Evolutionary conservation across 2,113 vertebrate species (phyloP), one percentile per base, ranked within the genome.

Genomic region (Otocyon megalotis): DNA sequence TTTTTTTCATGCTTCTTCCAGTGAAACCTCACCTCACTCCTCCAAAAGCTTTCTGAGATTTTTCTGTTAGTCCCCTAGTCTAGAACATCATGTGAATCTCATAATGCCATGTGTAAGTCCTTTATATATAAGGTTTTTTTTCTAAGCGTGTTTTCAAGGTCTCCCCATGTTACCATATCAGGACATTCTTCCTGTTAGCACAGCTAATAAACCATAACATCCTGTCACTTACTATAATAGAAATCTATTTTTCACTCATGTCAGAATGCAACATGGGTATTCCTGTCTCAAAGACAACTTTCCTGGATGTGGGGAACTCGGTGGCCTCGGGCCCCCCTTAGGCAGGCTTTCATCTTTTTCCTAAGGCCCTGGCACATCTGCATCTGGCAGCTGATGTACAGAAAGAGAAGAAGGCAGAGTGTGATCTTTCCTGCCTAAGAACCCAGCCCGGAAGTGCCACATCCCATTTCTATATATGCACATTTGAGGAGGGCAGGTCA

Each of bases 391-490:
- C 24, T 19, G 15, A 62, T 30, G 50, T 22, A 19, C 43, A 82
- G 28, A 54, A 30, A 11, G 8, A 32, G 56, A 82, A 37, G 56
- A 48, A 3, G 22, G 1, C 15, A 37, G 24, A 32, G 13, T 28
- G 69, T 50, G 32, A 48, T 20, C 11, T 65, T 35, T 1, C 12
- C 5, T 30, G 56, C 50, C 19, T 50, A 20, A 63, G 12, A 32
- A 35, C 16, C 20, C n/a, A 50, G 26, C 8, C 11, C 3, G 8
- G 56, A 17, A 14, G 48, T 3, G 53, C 20, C 32, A 50, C 10
- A 12, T 4, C 56, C 22, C 19, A 9, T 30, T 12, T 62, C 28
- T 80, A 4, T 0, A 9, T 8, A 1, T 3, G 28, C 19, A 37
- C 9, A 8, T 35, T 17, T 16, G 12, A 2, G 8, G 30, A 82